phyloP scores from a whole-genome alignment of 92 coral and sea anemone genomes.

The Bergia sp. region DNA sequence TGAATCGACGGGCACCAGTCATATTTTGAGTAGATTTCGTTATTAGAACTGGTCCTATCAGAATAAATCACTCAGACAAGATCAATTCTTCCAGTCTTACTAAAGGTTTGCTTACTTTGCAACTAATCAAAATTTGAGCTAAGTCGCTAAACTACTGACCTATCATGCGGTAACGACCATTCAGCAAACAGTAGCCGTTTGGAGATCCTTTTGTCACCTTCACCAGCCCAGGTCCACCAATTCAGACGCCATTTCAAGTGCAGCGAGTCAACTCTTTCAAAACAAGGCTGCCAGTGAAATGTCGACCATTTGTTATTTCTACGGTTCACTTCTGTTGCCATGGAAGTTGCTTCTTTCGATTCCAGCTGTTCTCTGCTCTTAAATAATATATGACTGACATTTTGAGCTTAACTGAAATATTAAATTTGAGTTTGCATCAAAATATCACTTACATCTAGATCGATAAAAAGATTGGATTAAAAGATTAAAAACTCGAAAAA shows the following conservation, averaged over 20 bases:
- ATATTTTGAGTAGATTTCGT: too few species aligned
- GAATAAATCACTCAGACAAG: too few species aligned
- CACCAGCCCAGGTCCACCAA: background rate
- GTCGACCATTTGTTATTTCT: constrained; percentile 10
- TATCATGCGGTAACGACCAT: background rate
- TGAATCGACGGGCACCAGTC: background rate
- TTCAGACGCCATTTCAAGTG: background rate
- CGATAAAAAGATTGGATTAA: background rate
- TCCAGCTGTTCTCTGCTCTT: constrained; percentile 18
- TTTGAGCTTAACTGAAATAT: background rate
- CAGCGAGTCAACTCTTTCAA: background rate
- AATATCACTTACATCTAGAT: background rate
- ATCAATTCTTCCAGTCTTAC: background rate
- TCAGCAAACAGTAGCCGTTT: background rate
- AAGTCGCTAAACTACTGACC: background rate
- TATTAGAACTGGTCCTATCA: too few species aligned
- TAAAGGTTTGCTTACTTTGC: background rate
- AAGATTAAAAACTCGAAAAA: too few species aligned
- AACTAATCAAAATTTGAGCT: background rate
- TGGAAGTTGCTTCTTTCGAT: constrained; percentile 2
- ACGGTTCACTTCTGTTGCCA: constrained; percentile 24
- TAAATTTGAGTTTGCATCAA: background rate
- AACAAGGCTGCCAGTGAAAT: constrained; percentile 7
- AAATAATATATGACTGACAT: constrained; percentile 7
- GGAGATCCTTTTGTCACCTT: background rate